Percentiles rank a stretch among this genome's conserved stretches.
Evolutionary conservation across 2,888 invertebrate species (phyloP).

Genomic region (Endotricha flammealis): DNA sequence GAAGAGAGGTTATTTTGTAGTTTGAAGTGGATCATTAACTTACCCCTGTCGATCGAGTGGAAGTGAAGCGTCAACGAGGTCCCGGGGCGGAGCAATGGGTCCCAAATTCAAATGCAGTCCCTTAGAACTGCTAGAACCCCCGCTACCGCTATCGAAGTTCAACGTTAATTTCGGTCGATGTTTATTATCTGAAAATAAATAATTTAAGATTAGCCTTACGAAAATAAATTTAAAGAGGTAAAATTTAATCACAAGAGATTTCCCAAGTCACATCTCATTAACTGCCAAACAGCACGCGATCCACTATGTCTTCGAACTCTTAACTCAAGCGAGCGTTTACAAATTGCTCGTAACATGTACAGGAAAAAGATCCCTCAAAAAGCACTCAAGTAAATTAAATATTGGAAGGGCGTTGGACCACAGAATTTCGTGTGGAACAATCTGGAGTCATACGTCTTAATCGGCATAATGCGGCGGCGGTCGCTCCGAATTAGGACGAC

Average conservation of each 20-base stretch:
- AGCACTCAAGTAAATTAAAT: slow-evolving; percentile 77
- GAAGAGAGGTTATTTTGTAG: neutral
- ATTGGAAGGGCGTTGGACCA: slow-evolving; percentile 59
- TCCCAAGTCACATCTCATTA: slow-evolving; percentile 28
- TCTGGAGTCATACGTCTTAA: slow-evolving; percentile 71
- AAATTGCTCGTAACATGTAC: slow-evolving; percentile 65
- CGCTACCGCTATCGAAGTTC: slow-evolving; percentile 80
- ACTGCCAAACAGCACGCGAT: slow-evolving; percentile 49
- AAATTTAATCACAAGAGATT: neutral
- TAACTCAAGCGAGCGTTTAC: slow-evolving; percentile 70
- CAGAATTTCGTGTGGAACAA: slow-evolving; percentile 53
- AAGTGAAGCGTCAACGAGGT: slow-evolving; percentile 87
- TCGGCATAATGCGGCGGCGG: slow-evolving; percentile 68
- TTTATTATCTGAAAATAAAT: slow-evolving; percentile 64
- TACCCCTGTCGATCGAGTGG: slow-evolving; percentile 94
- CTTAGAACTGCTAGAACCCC: slow-evolving; percentile 63
- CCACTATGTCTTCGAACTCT: slow-evolving; percentile 42
- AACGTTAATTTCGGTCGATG: slow-evolving; percentile 86
- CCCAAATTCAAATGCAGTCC: slow-evolving; percentile 86
- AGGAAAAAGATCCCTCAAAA: slow-evolving; percentile 66
- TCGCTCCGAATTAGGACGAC: slow-evolving; percentile 58
- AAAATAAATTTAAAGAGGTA: neutral
- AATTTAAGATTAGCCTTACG: slow-evolving; percentile 1
- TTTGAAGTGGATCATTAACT: slow-evolving; percentile 33
- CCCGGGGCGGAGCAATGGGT: slow-evolving; percentile 81